Conservation (phyloP, 2,113 vertebrate species). For the Salvelinus namaycush region DNA sequence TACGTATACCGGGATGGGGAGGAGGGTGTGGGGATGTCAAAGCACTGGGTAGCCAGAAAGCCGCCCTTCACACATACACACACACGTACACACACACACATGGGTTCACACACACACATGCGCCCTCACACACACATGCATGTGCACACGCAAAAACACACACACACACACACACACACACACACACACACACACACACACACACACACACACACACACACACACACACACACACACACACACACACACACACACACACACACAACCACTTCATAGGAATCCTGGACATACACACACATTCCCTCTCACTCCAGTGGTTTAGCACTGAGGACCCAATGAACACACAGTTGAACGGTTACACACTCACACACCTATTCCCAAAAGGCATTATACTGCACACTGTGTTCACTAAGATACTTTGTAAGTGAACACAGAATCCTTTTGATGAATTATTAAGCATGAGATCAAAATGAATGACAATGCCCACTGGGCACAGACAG, state of each 20-base stretch:
- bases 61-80: neutral
- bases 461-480: too few species aligned
- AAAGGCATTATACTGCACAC: neutral
- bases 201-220: neutral
- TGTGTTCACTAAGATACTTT: constrained; percentile 38
- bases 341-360: neutral
- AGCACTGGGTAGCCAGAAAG: neutral
- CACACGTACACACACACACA: neutral
- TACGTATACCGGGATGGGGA: neutral
- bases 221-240: too few species aligned
- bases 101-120: too few species aligned
- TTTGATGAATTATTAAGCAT: neutral
- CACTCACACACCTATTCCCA: neutral
- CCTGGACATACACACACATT: neutral
- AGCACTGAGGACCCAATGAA: neutral
- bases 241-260: too few species aligned
- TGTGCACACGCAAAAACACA: neutral
- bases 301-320: neutral
- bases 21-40: neutral
- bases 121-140: too few species aligned
- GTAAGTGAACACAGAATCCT: neutral
- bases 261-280: neutral
- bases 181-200: too few species aligned
- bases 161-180: too few species aligned
- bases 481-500: neutral